Base-by-base conservation (phyloP, 2,113 vertebrate genomes). In the Ahaetulla prasina region DNA sequence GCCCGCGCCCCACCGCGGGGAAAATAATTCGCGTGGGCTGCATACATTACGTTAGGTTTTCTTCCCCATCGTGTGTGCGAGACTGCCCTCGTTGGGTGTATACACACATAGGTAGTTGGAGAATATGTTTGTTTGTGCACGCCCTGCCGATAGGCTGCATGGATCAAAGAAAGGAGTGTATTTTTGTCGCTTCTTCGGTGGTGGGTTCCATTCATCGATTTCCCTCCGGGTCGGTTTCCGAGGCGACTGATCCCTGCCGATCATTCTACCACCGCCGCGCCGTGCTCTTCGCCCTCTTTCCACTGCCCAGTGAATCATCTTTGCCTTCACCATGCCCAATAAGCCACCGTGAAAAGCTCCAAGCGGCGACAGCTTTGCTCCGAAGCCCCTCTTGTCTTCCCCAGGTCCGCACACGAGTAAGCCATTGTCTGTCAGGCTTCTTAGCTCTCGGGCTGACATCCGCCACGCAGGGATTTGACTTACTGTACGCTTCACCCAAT, bases 171-270 rank as follows among this genome's bases (percentile, higher is more conserved):
- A 43, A 52, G 6, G 39, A 9, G 50, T 35, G 45, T 57, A 8
- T 85, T 50, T 68, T 47, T 27, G 30, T 54, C 74, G 10, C 30
- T 80, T 60, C 12, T 80, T 85, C 53, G 10, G 2, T 5, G 43
- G 22, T 47, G 89, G 55, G n/a, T 11, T 74, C 68, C 89, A 80
- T 88, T 93, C 92, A 88, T 93, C 57, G 47, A 39, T 54, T 90
- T 54, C 55, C 92, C 63, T 68, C 30, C 50, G 3, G 30, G n/a
- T 50, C 12, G 27, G 87, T 91, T 91, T 93, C 93, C 90, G 93
- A 91, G 93, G 87, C 90, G 93, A 91, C 90, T 14, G 87, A 25
- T 50, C 90, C 88, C 90, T 30, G 87, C 47, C 74, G 84, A 45
- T 27, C 47, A 85, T 47, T 22, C 35, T 25, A 10, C 54, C 5